Conservation (phyloP, 2,797 vertebrate genomes). For the Phataginus tetradactyla region DNA sequence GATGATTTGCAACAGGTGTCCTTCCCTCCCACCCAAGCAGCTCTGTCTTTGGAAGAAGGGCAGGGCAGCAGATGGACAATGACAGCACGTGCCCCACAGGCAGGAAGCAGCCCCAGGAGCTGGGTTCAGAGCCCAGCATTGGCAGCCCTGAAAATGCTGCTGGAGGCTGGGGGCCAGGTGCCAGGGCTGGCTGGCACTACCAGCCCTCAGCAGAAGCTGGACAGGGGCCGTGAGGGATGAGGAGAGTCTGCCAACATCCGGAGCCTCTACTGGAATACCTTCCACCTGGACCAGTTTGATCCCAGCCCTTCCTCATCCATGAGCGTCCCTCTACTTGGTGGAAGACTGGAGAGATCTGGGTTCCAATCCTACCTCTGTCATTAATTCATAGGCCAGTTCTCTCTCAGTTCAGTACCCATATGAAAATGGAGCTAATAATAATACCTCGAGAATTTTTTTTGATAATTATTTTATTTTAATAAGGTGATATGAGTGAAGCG, state of each 20-base stretch:
- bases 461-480: conserved; percentile 37
- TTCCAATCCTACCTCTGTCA: background rate
- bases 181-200: conserved; percentile 58
- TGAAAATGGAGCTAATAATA: conserved; percentile 14
- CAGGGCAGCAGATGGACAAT: conserved; percentile 71
- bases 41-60: conserved; percentile 3
- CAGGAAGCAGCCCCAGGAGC: conserved; percentile 76
- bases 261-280: conserved; percentile 60
- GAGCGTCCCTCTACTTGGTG: background rate
- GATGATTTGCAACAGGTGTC: background rate
- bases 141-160: conserved; percentile 55
- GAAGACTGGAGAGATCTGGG: background rate
- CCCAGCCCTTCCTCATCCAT: background rate
- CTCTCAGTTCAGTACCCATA: background rate
- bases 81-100: conserved; percentile 45
- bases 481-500: background rate
- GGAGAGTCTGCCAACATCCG: conserved; percentile 65
- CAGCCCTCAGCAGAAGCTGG: conserved; percentile 65
- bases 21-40: background rate
- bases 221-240: conserved; percentile 56
- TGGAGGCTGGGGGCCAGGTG: conserved; percentile 68
- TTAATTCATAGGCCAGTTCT: background rate
- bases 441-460: background rate
- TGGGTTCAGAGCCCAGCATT: conserved; percentile 68
- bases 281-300: conserved; percentile 50